Conservation (phyloP, 2,888 invertebrate genomes). For the Molorchus minor region DNA sequence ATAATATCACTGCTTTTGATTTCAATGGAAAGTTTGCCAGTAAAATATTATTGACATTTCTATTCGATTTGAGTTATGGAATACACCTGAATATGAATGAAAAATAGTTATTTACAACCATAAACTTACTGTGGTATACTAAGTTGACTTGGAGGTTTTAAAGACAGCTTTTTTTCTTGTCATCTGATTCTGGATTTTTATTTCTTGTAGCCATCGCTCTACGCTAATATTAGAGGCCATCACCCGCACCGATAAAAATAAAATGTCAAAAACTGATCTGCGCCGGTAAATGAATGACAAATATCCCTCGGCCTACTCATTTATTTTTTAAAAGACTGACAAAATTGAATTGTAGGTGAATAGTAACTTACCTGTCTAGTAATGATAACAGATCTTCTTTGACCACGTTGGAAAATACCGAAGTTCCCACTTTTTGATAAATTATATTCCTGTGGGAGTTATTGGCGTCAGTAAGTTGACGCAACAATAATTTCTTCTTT, state of each 20-base stretch:
- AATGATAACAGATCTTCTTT: constrained; percentile 29
- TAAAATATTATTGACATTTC: no score
- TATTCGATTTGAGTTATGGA: no score
- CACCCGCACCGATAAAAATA: neutral
- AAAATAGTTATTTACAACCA: no score
- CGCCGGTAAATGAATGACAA: neutral
- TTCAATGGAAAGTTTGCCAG: no score
- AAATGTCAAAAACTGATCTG: neutral
- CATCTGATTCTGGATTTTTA: neutral
- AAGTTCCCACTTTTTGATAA: neutral
- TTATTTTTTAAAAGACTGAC: constrained; percentile 6
- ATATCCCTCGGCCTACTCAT: constrained; percentile 4
- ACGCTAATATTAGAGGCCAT: neutral
- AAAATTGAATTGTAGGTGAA: no score
- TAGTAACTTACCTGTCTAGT: constrained; percentile 39
- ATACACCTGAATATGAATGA: no score
- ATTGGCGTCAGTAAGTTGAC: constrained; percentile 16
- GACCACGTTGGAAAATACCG: constrained; percentile 15
- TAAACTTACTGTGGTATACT: constrained; percentile 34
- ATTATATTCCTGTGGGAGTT: neutral
- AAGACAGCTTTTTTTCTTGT: neutral
- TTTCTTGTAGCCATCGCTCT: neutral
- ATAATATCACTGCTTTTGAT: no score
- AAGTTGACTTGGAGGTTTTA: constrained; percentile 4
- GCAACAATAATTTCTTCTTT: constrained; percentile 28